Conservation (phyloP, 2,888 invertebrate species). For the Cartodere bifasciata region DNA sequence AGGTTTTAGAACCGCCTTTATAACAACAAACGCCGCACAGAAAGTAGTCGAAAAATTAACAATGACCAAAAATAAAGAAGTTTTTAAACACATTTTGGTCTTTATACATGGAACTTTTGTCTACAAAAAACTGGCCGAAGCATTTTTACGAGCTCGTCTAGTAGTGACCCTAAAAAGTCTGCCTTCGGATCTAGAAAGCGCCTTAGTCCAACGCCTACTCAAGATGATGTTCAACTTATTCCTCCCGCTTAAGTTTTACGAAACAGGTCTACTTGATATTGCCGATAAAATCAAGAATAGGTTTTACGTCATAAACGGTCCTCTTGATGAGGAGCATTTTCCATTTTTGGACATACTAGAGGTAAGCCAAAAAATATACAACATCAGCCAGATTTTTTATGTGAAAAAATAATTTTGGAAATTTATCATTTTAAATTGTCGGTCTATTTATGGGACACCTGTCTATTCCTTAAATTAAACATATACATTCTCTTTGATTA, state of each 20-base stretch:
- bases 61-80: conserved; percentile 13
- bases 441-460: too few species aligned
- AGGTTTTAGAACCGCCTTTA: conserved; percentile 19
- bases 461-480: too few species aligned
- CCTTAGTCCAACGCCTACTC: conserved; percentile 20
- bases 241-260: conserved; percentile 26
- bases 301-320: conserved; percentile 25
- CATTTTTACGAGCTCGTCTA: conserved; percentile 17
- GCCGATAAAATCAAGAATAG: conserved; percentile 23
- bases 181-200: conserved; percentile 13
- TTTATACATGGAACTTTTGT: conserved; percentile 23
- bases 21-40: conserved; percentile 17
- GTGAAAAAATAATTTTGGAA: too few species aligned
- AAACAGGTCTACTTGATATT: conserved; percentile 22
- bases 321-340: conserved; percentile 22
- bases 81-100: conserved; percentile 20
- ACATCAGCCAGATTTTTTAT: too few species aligned
- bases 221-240: conserved; percentile 21
- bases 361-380: too few species aligned
- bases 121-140: conserved; percentile 19
- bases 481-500: too few species aligned
- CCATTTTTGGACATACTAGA: conserved; percentile 28
- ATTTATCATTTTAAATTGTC: too few species aligned
- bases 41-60: conserved; percentile 17
- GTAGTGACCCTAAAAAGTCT: conserved; percentile 8